phyloP scores from a whole-genome alignment of 2,888 invertebrate species.

The Actias luna region DNA sequence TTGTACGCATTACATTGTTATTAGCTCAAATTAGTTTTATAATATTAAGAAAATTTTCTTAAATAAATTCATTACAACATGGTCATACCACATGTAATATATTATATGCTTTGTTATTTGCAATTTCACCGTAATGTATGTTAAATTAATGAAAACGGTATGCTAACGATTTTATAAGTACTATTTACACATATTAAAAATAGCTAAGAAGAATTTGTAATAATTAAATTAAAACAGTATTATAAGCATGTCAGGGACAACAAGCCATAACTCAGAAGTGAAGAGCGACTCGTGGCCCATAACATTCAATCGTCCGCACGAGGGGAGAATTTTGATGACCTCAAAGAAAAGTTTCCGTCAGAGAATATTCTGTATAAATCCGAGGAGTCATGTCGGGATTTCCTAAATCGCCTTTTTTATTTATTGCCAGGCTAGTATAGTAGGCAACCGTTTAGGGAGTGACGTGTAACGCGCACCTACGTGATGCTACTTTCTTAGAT shows the following conservation, averaged over 20 bases:
- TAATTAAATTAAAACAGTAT: conserved; percentile 69
- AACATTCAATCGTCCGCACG: conserved; percentile 79
- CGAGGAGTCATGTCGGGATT: conserved; percentile 76
- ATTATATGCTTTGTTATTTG: no score
- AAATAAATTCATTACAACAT: no score
- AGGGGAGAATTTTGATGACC: conserved; percentile 78
- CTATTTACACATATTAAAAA: not conserved
- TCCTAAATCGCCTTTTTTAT: conserved; percentile 78
- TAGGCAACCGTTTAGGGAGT: conserved; percentile 66
- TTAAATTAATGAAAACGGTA: no score
- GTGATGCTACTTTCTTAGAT: conserved; percentile 52
- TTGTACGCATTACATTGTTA: not conserved
- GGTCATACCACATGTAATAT: no score
- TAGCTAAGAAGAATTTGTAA: conserved; percentile 28
- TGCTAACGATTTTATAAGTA: not conserved
- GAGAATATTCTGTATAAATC: conserved; percentile 76
- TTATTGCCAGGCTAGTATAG: conserved; percentile 67
- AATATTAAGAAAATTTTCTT: not conserved
- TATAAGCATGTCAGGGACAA: conserved; percentile 65
- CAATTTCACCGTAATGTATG: no score
- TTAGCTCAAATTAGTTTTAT: not conserved
- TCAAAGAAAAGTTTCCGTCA: conserved; percentile 73
- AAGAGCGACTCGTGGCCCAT: conserved; percentile 74
- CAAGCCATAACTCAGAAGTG: conserved; percentile 70
- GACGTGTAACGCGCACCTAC: conserved; percentile 59